Evolutionary conservation across 2,113 vertebrate genomes (phyloP).

Genomic region (Thymallus thymallus): DNA sequence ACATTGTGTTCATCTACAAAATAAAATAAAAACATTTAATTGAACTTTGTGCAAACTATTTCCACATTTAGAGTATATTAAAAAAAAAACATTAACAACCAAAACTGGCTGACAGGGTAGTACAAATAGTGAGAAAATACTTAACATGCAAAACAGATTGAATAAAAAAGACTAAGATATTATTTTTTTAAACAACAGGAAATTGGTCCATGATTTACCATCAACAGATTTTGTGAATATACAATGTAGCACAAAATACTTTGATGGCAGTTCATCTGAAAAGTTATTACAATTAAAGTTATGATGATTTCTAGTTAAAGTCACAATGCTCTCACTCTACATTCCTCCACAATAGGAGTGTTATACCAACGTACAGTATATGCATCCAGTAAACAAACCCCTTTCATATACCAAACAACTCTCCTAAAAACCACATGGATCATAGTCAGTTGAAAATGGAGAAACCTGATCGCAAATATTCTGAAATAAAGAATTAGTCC

Average conservation of each 20-base stretch:
- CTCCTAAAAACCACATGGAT: not conserved
- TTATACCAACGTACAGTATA: not conserved
- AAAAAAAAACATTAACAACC: constrained; percentile 2
- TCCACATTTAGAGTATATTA: not conserved
- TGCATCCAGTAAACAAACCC: not conserved
- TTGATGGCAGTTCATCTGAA: not conserved
- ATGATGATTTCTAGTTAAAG: not conserved
- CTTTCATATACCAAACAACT: not conserved
- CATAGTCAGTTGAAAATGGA: constrained; percentile 1
- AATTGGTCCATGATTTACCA: constrained; percentile 19
- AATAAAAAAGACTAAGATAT: constrained; percentile 15
- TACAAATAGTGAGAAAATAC: constrained; percentile 2
- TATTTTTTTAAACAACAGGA: not conserved
- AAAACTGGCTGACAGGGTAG: constrained; percentile 3
- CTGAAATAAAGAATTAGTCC: not conserved
- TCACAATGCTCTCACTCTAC: not conserved
- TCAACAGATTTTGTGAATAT: not conserved
- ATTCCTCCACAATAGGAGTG: not conserved
- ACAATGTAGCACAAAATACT: not conserved
- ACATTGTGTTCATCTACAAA: not conserved
- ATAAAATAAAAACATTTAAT: constrained; percentile 4
- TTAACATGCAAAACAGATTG: constrained; percentile 14
- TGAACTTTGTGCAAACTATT: constrained; percentile 4
- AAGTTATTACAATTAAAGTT: not conserved
- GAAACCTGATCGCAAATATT: not conserved